Evolutionary conservation across 53 echinoderm and acorn worm species (phyloP), one percentile per base, ranked within the genome.

Genomic region (Crossaster papposus): DNA sequence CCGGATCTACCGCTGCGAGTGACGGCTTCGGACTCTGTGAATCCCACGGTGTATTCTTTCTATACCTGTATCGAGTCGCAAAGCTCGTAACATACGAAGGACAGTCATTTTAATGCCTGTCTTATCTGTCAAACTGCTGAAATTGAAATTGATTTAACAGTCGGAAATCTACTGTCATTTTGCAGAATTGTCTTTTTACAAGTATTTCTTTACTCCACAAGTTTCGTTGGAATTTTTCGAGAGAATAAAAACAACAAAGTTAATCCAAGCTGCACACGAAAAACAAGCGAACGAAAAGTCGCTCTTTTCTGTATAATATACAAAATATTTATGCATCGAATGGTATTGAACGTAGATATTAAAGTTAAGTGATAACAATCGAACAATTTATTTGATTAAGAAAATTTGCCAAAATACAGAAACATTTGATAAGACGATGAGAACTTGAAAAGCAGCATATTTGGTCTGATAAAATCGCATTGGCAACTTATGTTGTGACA

Each of bases 1-100:
- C 85, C 73, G 54, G 85, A 50, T 44, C 51, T 17, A 34, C 78
- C 78, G 80, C 54, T 80, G 80, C 32, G 54, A 29, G 55, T 54
- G 54, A 79, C 26, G 71, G 29, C 14, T 6, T 28, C 0, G 28
- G 26, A 26, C 24, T 12, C 2, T 5, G 65, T 68, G 68, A 68
- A 28, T 28, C 68, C 24, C 68, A 68, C 68, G 24, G 22, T 20
- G 68, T 44, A 7, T 44, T 9, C 44, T 44, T 44, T 44, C 44
- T 44, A 44, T n/a, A 44, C 44, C 44, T 44, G 44, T 5, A 44
- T 44, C 44, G 9, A 44, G 44, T 44, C 44, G 9, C 44, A 44
- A 44, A 7, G 44, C 44, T n/a, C n/a, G 44, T 44, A 44, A 44
- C 58, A 58, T 17, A 58, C 58, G 58, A 58, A 18, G 58, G 2